A percentile compares a stretch with the other conserved stretches of the same genome.
phyloP scores from a whole-genome alignment of 2,888 invertebrate genomes.

The Sphaerophoria taeniata region DNA sequence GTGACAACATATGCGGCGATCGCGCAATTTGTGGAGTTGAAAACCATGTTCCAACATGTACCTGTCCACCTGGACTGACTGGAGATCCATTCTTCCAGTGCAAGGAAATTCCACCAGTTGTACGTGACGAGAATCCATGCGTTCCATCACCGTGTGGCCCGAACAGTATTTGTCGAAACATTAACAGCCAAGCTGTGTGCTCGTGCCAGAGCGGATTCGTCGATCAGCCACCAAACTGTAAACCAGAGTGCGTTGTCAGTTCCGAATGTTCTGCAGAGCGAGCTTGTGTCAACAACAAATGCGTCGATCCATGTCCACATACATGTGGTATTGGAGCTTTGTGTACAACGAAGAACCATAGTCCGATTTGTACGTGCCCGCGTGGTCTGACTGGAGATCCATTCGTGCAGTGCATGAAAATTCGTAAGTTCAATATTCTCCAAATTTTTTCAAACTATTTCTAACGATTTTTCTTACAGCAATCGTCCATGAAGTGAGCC shows the following conservation, averaged over 20 bases:
- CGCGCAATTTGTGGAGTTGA: conserved; percentile 91
- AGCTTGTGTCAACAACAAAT: conserved; percentile 93
- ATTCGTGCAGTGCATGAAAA: conserved; percentile 89
- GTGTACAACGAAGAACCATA: conserved; percentile 92
- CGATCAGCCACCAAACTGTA: conserved; percentile 91
- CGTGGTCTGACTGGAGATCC: conserved; percentile 94
- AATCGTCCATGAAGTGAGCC: conserved; percentile 77
- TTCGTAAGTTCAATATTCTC: conserved; percentile 84
- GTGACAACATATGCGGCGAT: conserved; percentile 92
- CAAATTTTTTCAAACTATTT: neutral
- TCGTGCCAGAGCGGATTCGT: conserved; percentile 91
- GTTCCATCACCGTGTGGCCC: conserved; percentile 94
- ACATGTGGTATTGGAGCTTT: conserved; percentile 94
- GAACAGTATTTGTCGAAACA: conserved; percentile 92
- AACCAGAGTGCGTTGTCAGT: conserved; percentile 94
- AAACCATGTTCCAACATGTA: conserved; percentile 91
- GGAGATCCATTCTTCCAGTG: conserved; percentile 93
- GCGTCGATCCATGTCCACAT: conserved; percentile 93
- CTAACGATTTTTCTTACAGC: conserved; percentile 62
- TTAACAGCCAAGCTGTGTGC: conserved; percentile 92
- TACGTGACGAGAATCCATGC: conserved; percentile 87
- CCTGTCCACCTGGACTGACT: conserved; percentile 89
- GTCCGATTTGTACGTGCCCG: conserved; percentile 94
- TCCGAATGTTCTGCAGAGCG: conserved; percentile 92
- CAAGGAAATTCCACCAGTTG: conserved; percentile 83